Conservation (phyloP, 2,113 vertebrate genomes). For the Hydrochoerus hydrochaeris region DNA sequence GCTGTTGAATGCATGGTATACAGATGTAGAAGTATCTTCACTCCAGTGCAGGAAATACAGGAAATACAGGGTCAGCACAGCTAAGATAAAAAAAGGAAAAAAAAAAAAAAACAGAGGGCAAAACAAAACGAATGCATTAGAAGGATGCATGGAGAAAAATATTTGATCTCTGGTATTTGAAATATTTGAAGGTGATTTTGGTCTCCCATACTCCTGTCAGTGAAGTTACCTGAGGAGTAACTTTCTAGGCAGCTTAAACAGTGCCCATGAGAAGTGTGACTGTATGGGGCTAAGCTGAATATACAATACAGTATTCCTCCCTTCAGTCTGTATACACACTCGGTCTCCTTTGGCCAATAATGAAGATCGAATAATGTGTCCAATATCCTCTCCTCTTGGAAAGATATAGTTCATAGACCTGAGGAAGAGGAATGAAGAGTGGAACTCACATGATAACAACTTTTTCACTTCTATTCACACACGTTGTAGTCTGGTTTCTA, state of each 20-base stretch:
- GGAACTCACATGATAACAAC: neutral
- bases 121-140: slow-evolving; percentile 44
- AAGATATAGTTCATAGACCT: neutral
- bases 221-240: neutral
- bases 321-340: neutral
- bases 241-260: neutral
- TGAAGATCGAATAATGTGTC: neutral
- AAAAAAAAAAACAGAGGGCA: neutral
- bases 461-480: slow-evolving; percentile 12
- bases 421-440: neutral
- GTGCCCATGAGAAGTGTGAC: neutral
- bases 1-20: slow-evolving; percentile 96
- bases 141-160: neutral
- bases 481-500: slow-evolving; percentile 14
- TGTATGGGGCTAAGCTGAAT: neutral
- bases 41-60: slow-evolving; percentile 95
- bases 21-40: slow-evolving; percentile 93
- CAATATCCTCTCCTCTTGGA: neutral
- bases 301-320: neutral
- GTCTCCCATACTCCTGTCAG: neutral
- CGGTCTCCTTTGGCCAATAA: neutral
- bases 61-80: slow-evolving; percentile 96
- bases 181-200: slow-evolving; percentile 6
- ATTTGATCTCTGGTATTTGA: slow-evolving; percentile 29
- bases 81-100: slow-evolving; percentile 80